Percentiles rank a stretch among this genome's conserved stretches.
Conservation (phyloP, 2,888 invertebrate species). For the Ennomos quercinarius region DNA sequence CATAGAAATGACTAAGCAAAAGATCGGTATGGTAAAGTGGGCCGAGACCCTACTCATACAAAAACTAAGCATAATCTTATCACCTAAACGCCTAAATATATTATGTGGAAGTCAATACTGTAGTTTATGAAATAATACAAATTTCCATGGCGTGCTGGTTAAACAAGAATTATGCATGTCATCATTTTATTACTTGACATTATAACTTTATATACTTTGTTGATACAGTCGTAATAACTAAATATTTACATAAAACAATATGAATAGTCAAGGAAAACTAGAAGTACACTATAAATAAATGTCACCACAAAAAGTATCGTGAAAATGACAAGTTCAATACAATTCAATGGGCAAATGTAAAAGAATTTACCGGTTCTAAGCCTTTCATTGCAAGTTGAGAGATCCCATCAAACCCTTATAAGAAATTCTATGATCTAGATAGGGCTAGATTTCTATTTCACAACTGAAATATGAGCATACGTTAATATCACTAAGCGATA, state of each 20-base stretch:
- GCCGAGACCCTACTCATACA: conserved; percentile 75
- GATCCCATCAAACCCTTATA: conserved; percentile 57
- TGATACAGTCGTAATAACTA: conserved; percentile 60
- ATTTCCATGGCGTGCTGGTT: conserved; percentile 69
- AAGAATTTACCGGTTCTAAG: not conserved
- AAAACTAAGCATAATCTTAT: conserved; percentile 80
- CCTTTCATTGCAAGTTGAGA: conserved; percentile 48
- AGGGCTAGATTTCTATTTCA: conserved; percentile 78
- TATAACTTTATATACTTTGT: conserved; percentile 46
- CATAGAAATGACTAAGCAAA: conserved; percentile 79
- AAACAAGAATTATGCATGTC: conserved; percentile 77
- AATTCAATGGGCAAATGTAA: conserved; percentile 10
- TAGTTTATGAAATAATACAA: conserved; percentile 75
- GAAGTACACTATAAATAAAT: conserved; percentile 31
- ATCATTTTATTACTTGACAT: conserved; percentile 47
- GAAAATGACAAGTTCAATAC: conserved; percentile 22
- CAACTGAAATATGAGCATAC: conserved; percentile 82
- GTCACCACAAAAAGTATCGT: conserved; percentile 22
- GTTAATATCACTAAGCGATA: conserved; percentile 80
- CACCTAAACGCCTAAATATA: conserved; percentile 71
- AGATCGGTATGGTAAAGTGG: conserved; percentile 77
- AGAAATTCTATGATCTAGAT: conserved; percentile 76
- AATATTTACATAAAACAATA: conserved; percentile 47
- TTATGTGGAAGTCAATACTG: conserved; percentile 81
- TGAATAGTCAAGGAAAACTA: conserved; percentile 34